phyloP scores from a whole-genome alignment of 2,113 vertebrate species.

The Felis chaus region DNA sequence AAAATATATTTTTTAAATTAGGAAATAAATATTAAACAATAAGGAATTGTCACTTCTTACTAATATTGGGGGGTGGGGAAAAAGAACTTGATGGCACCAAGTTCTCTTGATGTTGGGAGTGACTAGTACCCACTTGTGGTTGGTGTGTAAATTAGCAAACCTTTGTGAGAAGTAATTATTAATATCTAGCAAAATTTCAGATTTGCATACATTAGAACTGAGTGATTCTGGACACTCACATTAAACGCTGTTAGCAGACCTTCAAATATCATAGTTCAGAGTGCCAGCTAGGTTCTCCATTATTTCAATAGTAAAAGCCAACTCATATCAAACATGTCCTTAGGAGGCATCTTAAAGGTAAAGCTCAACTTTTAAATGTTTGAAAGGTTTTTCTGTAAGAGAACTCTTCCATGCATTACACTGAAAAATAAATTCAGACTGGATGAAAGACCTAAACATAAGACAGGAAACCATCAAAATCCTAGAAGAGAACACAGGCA shows the following conservation, averaged over 20 bases:
- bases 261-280: neutral
- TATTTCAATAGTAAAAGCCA: neutral
- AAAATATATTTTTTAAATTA: neutral
- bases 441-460: too few relatives aligned
- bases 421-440: too few relatives aligned
- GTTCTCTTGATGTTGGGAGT: neutral
- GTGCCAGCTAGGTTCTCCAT: neutral
- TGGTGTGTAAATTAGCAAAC: neutral
- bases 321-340: neutral
- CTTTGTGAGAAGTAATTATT: neutral
- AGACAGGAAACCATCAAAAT: too few relatives aligned
- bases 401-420: neutral
- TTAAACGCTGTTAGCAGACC: neutral
- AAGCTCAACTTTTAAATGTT: neutral
- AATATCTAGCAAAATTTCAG: neutral
- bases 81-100: neutral
- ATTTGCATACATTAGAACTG: neutral
- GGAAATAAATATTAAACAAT: neutral
- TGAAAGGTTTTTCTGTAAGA: neutral
- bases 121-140: neutral
- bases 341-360: neutral
- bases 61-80: neutral
- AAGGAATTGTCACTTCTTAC: neutral
- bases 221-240: neutral
- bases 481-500: too few relatives aligned